A percentile compares a stretch with the other conserved stretches of the same genome.
Evolutionary conservation across 2,113 vertebrate genomes (phyloP).

Genomic region (Ptilorrhoa leucosticta): DNA sequence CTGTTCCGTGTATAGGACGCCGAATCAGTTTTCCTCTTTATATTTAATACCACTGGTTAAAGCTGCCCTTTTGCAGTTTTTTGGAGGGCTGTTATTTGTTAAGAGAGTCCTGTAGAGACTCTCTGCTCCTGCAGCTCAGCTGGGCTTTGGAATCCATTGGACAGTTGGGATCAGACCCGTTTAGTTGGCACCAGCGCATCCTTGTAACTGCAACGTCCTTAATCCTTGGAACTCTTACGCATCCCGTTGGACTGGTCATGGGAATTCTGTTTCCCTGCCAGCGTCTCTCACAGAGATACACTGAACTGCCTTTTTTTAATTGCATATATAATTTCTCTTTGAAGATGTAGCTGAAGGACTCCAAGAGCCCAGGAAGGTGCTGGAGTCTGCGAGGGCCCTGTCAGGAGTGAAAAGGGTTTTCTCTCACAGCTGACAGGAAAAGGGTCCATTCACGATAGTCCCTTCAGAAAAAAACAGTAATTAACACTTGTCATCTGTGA

Average conservation of each 20-base stretch:
- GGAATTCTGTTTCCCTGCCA: not conserved
- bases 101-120: too few species aligned
- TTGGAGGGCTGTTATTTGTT: fast-evolving
- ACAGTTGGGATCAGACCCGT: not conserved
- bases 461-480: not conserved
- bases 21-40: not conserved
- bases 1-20: not conserved
- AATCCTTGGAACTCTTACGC: not conserved
- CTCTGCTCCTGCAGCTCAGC: not conserved
- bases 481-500: slow-evolving; percentile 5
- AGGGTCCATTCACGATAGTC: not conserved
- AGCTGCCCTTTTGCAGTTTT: not conserved
- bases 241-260: not conserved
- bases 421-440: not conserved
- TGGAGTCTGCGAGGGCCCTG: not conserved
- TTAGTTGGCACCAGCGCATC: not conserved
- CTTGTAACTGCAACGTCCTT: not conserved
- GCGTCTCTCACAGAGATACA: not conserved
- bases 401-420: not conserved
- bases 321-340: not conserved
- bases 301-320: not conserved
- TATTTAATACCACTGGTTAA: not conserved
- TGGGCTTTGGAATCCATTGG: not conserved
- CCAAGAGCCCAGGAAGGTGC: not conserved
- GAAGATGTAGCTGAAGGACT: fast-evolving